Base-by-base conservation (phyloP, 2,797 vertebrate genomes). In the Hylomyscus alleni region DNA sequence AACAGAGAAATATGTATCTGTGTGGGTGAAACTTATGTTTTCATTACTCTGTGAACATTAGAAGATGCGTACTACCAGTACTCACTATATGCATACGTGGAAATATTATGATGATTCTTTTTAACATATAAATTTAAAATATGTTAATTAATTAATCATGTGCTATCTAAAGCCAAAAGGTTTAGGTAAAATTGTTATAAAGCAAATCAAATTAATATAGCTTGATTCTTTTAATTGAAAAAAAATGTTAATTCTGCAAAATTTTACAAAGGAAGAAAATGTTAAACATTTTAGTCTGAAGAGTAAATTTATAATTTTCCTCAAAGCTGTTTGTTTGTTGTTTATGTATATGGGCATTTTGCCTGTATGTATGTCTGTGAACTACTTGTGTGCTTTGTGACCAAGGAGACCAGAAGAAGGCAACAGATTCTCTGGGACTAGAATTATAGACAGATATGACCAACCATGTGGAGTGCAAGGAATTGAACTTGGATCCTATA, bases 11-110 rank as follows among this genome's bases (percentile, higher is more conserved):
- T 67, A 69, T 47, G 8, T 58, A 56, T 65, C 65, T 50, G 14
- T 37, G 19, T 83, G 29, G 52, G 29, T 54, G 58, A 87, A 91
- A 75, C 34, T 86, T 87, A 73, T 95, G 20, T 92, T 90, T 93
- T 92, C 22, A 60, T 22, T 65, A 40, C 14, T 67, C 47, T 82
- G 15, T 52, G 34, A 94, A 50, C 8, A 47, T 78, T 31, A 40
- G 24, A 14, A 89, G 56, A 89, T 67, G 60, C 11, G 50, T 24
- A 84, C 17, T 34, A 31, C 26, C 40, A 84, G 40, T 26, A 31
- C 58, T 47, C 10, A 65, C 40, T 47, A 13, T 47, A 47, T 20
- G 58, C 40, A 37, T 37, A 13, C 58, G 65, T 47, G 37, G 58
- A 47, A 65, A 65, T 31, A 62, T 47, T 29, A 47, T 40, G 29